Conservation (phyloP, 2,797 vertebrate genomes). For the Trichosurus vulpecula region DNA sequence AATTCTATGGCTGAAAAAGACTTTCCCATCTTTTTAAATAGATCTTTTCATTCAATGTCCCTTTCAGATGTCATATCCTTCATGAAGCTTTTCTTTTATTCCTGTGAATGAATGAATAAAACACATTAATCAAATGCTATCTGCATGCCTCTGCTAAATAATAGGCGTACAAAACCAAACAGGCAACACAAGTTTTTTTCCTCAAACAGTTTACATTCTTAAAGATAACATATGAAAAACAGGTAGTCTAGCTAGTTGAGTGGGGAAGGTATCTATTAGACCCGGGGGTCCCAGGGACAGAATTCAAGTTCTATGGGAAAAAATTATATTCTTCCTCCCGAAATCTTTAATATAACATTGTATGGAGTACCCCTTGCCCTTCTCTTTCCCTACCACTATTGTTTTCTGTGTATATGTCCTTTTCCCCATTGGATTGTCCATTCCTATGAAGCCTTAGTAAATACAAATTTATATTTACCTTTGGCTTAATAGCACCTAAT, state of each 20-base stretch:
- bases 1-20: background rate
- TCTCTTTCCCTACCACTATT: background rate
- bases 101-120: background rate
- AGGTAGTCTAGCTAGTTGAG: background rate
- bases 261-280: background rate
- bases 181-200: background rate
- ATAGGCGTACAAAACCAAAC: background rate
- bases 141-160: background rate
- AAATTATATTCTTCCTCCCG: background rate
- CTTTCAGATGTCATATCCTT: background rate
- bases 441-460: background rate
- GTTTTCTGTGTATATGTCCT: background rate
- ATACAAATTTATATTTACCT: background rate
- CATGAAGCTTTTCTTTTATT: background rate
- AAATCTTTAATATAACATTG: background rate
- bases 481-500: background rate
- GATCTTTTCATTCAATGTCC: background rate
- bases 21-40: background rate
- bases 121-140: slow-evolving; percentile 1
- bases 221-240: background rate
- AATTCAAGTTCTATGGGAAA: background rate
- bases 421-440: background rate
- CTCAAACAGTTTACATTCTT: background rate
- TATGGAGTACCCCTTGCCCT: background rate
- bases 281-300: background rate